A percentile compares a stretch with the other conserved stretches of the same genome.
These are phyloP conservation scores for Lottia scabra DNA, from an alignment of 2,888 invertebrate species.

Conservation along the genomic window DNA sequence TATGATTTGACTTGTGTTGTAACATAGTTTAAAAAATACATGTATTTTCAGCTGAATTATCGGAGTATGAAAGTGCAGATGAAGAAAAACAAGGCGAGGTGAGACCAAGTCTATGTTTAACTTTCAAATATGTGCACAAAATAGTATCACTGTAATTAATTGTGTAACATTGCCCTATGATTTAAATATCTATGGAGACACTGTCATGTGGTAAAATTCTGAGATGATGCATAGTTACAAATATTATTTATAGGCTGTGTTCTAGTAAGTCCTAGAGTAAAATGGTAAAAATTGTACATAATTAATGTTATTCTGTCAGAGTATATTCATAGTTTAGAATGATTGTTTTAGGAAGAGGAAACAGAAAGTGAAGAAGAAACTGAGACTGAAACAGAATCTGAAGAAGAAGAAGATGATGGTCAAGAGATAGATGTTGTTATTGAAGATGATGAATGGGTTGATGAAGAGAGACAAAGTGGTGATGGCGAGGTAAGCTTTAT, in stretches of 20 bases:
- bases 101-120: slow-evolving; percentile 4
- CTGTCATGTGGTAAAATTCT: too few species aligned
- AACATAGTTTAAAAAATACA: too few species aligned
- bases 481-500: slow-evolving; percentile 76
- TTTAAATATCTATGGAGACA: too few species aligned
- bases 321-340: too few species aligned
- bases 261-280: too few species aligned
- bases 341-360: slow-evolving; percentile 33
- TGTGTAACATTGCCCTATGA: too few species aligned
- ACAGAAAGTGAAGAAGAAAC: slow-evolving; percentile 35
- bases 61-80: slow-evolving; percentile 64
- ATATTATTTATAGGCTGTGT: too few species aligned
- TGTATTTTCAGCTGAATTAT: slow-evolving; percentile 33
- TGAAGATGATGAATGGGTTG: slow-evolving; percentile 48
- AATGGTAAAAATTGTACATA: too few species aligned
- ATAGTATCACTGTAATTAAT: neutral
- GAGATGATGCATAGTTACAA: too few species aligned
- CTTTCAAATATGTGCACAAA: too few species aligned
- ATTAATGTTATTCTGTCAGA: too few species aligned
- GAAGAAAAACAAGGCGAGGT: slow-evolving; percentile 47
- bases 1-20: too few species aligned
- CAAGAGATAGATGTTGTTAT: slow-evolving; percentile 46
- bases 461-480: slow-evolving; percentile 76
- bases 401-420: slow-evolving; percentile 44
- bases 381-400: slow-evolving; percentile 44